Conservation (phyloP, 1,140 invertebrate genomes). For the Meloidogyne floridensis region DNA sequence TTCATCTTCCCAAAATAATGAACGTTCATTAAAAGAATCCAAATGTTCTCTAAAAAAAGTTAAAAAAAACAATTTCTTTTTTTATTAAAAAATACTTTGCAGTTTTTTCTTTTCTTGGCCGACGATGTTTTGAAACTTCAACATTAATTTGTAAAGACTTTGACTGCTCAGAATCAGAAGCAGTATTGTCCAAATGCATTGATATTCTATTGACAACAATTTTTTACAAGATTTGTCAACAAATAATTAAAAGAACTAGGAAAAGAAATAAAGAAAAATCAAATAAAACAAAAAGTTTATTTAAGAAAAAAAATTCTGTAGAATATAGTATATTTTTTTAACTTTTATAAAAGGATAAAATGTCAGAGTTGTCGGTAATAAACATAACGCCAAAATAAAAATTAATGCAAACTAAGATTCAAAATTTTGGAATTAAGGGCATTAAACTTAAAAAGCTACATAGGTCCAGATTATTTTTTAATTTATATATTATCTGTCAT, state of each 20-base stretch:
- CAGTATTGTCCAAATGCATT: slow-evolving; percentile 8
- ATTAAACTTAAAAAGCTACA: no score
- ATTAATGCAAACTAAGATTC: not conserved
- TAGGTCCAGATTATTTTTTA: no score
- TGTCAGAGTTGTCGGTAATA: not conserved
- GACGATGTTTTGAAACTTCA: slow-evolving; percentile 22
- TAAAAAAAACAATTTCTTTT: not conserved
- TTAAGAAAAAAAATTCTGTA: no score
- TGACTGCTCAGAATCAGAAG: slow-evolving; percentile 36
- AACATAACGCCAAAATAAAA: not conserved
- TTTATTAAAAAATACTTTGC: slow-evolving; percentile 7
- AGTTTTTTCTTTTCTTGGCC: slow-evolving; percentile 28
- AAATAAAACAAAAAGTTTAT: not conserved
- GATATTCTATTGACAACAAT: not conserved
- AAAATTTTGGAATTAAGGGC: not conserved
- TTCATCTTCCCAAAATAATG: slow-evolving; percentile 51
- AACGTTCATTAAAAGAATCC: slow-evolving; percentile 50
- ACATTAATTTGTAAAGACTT: slow-evolving; percentile 27
- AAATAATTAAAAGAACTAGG: not conserved
- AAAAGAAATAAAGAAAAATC: not conserved
- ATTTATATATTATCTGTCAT: no score
- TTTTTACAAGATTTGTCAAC: not conserved
- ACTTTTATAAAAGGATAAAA: not conserved
- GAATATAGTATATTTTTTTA: not conserved
- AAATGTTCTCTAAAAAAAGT: slow-evolving; percentile 39